phyloP scores from a whole-genome alignment of 1,140 invertebrate species.

The Drosophila melanogaster region Release_6_plus_ISO1_MT NT_037436.4:9700001-9700500 shows the following conservation, averaged over 20 bases:
- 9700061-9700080: constrained; percentile 67
- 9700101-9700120: constrained; percentile 51
- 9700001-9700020: constrained; percentile 29
- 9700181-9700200: constrained; percentile 64
- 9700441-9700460: neutral
- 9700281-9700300: neutral
- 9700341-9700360: constrained; percentile 2
- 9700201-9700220: constrained; percentile 83
- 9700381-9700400: neutral
- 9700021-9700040: constrained; percentile 42
- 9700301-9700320: neutral
- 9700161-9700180: constrained; percentile 37
- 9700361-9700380: neutral
- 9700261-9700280: constrained; percentile 1
- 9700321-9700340: neutral
- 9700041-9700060: constrained; percentile 29
- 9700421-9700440: neutral
- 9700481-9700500: too few species aligned
- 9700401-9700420: neutral
- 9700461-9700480: neutral
- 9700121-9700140: constrained; percentile 43
- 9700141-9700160: constrained; percentile 26
- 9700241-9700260: constrained; percentile 33
- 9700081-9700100: constrained; percentile 10
- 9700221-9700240: constrained; percentile 66